Conservation (phyloP, 2,797 vertebrate genomes). For the Dallia pectoralis region DNA sequence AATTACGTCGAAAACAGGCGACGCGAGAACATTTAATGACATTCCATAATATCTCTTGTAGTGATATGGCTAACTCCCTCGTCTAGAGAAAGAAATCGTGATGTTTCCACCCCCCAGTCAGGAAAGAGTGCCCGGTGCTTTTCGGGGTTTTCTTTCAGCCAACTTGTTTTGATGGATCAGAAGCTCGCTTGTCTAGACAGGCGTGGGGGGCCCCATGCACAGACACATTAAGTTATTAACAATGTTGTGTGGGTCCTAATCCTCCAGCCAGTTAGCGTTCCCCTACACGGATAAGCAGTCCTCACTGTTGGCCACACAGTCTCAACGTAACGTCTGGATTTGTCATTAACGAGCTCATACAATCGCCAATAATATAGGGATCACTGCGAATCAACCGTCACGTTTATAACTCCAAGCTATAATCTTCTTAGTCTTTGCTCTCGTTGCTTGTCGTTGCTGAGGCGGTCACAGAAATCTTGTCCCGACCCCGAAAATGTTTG, state of each 20-base stretch:
- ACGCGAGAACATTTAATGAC: background rate
- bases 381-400: background rate
- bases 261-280: slow-evolving; percentile 45
- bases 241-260: slow-evolving; percentile 61
- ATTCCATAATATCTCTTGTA: background rate
- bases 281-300: slow-evolving; percentile 32
- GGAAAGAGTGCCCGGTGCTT: slow-evolving; percentile 7
- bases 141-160: slow-evolving; percentile 20
- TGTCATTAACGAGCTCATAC: background rate
- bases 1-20: background rate
- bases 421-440: background rate
- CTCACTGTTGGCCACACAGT: background rate
- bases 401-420: background rate
- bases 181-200: slow-evolving; percentile 65
- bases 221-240: slow-evolving; percentile 65
- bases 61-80: background rate
- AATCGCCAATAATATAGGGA: background rate
- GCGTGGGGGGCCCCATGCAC: slow-evolving; percentile 40
- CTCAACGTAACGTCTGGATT: background rate
- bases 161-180: slow-evolving; percentile 59
- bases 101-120: background rate
- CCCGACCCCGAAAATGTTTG: background rate
- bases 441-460: background rate
- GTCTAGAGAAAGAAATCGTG: background rate
- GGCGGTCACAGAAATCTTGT: background rate